Evolutionary conservation across 2,797 vertebrate species (phyloP).

Genomic region (Alauda arvensis): DNA sequence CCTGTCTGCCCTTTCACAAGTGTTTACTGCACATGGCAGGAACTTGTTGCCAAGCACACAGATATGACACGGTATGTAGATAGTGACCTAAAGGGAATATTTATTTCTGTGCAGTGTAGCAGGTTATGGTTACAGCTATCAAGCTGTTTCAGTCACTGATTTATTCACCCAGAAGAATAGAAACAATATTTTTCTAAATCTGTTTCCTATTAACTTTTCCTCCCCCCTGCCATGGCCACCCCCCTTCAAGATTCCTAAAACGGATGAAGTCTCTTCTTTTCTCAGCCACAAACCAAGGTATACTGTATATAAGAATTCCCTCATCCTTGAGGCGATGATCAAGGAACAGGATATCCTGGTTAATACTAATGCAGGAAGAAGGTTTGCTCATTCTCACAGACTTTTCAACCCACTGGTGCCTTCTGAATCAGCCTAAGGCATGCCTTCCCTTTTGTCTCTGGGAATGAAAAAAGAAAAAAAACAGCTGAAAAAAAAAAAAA

Average conservation of each 20-base stretch:
- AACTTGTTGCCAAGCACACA: not conserved
- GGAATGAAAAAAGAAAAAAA: not conserved
- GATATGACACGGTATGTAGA: not conserved
- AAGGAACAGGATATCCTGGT: conserved; percentile 61
- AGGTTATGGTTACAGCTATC: conserved; percentile 40
- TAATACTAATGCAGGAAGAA: conserved; percentile 51
- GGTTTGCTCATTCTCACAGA: conserved; percentile 39
- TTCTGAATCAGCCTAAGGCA: conserved; percentile 22
- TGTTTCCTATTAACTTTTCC: conserved; percentile 58
- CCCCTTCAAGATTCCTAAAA: conserved; percentile 48
- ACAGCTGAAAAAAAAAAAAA: no score
- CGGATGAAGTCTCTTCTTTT: conserved; percentile 50
- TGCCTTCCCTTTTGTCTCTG: not conserved
- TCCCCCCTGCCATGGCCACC: not conserved
- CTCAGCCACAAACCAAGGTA: conserved; percentile 44
- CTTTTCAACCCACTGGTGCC: conserved; percentile 35
- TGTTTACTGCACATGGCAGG: not conserved
- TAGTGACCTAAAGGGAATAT: conserved; percentile 56
- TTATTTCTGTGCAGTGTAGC: conserved; percentile 36
- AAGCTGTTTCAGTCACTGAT: conserved; percentile 33
- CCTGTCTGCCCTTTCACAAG: not conserved
- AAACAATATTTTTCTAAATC: conserved; percentile 54
- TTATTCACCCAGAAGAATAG: conserved; percentile 36
- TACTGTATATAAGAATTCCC: conserved; percentile 1
- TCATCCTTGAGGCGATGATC: conserved; percentile 45